Conservation (phyloP, 2,797 vertebrate genomes). For the Sphenodon punctatus region DNA sequence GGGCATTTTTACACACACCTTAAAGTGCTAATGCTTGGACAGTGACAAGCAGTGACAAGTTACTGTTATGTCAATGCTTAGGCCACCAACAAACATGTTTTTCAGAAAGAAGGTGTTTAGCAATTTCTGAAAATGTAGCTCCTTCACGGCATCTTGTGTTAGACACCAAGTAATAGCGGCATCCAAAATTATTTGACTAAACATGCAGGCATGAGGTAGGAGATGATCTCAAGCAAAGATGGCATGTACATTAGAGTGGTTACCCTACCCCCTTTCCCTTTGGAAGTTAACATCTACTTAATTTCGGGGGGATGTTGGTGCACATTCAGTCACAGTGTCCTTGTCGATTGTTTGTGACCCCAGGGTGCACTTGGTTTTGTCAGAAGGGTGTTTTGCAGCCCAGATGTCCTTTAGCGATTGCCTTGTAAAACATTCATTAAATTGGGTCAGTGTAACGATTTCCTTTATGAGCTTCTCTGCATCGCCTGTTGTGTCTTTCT, state of each 20-base stretch:
- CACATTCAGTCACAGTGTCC: not conserved
- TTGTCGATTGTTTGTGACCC: not conserved
- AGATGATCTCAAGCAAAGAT: not conserved
- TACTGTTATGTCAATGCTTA: not conserved
- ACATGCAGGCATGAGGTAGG: not conserved
- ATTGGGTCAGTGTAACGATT: no score
- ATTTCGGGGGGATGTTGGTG: not conserved
- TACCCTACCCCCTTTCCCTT: not conserved
- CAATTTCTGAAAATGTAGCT: not conserved
- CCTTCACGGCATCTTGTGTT: not conserved
- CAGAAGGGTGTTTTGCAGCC: not conserved
- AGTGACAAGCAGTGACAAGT: not conserved
- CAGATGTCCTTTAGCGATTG: not conserved
- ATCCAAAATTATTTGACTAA: not conserved
- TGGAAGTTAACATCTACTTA: not conserved
- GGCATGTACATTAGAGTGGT: not conserved
- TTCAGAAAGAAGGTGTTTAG: accelerated
- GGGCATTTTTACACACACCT: no score
- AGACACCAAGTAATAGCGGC: not conserved
- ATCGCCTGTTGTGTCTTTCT: not conserved
- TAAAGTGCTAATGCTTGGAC: no score
- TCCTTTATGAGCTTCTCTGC: not conserved
- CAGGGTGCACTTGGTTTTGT: not conserved
- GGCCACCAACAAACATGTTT: not conserved
- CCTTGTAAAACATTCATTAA: not conserved